Conservation (phyloP, 2,888 invertebrate genomes). For the Trissolcus japonicus region DNA sequence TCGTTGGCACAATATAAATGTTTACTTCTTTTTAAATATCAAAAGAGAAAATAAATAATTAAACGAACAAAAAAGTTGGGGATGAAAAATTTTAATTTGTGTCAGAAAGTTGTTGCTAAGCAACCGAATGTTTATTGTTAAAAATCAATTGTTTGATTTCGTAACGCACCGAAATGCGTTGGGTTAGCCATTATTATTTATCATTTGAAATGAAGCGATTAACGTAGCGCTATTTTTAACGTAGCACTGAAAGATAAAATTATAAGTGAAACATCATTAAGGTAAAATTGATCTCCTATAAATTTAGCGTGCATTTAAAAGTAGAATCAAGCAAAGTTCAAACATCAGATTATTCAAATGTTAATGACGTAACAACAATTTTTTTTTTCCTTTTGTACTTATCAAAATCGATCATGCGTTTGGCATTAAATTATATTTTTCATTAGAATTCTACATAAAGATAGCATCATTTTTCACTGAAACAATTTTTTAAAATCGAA, state of each 20-base stretch:
- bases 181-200: constrained; percentile 12
- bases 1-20: background rate
- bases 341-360: background rate
- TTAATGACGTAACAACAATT: too few relatives aligned
- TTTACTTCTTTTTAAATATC: too few relatives aligned
- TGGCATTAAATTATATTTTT: too few relatives aligned
- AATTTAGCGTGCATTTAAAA: constrained; percentile 1
- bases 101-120: background rate
- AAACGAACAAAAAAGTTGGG: background rate
- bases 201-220: constrained; percentile 23
- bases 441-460: too few relatives aligned
- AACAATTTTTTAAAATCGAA: too few relatives aligned
- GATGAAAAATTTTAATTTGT: background rate
- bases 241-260: constrained; percentile 5
- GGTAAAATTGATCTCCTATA: background rate
- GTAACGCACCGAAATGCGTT: constrained; percentile 4
- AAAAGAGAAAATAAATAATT: too few relatives aligned
- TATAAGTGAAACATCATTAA: constrained; percentile 2
- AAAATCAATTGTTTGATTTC: background rate
- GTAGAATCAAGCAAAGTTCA: background rate
- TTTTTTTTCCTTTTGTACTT: too few relatives aligned
- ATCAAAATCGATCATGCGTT: too few relatives aligned
- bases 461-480: too few relatives aligned
- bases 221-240: constrained; percentile 27
- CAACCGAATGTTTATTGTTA: constrained; percentile 2